Percentiles rank a stretch among this genome's conserved stretches.
Evolutionary conservation across 2,888 invertebrate genomes (phyloP).

Genomic region (Colostygia pectinataria): DNA sequence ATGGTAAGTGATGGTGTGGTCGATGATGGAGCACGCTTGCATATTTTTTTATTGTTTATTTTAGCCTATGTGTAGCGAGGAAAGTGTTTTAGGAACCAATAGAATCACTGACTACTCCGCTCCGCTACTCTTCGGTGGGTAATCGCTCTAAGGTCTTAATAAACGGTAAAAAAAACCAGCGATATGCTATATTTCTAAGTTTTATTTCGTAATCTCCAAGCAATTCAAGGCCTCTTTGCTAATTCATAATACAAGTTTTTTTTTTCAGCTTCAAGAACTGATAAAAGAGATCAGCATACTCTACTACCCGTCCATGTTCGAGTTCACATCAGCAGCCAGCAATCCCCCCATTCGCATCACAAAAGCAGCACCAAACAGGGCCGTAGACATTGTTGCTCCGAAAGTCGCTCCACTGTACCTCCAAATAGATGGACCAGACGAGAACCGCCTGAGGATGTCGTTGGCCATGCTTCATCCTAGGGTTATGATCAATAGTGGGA

Average conservation of each 20-base stretch:
- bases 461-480: constrained; percentile 60
- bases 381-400: constrained; percentile 55
- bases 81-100: no score
- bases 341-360: constrained; percentile 49
- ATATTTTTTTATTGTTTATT: no score
- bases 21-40: no score
- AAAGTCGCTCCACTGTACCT: constrained; percentile 64
- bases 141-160: no score
- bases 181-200: no score
- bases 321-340: constrained; percentile 58
- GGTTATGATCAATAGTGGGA: constrained; percentile 55
- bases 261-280: constrained; percentile 49
- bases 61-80: no score
- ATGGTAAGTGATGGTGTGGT: no score
- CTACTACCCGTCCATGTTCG: constrained; percentile 60
- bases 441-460: constrained; percentile 53
- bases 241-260: neutral
- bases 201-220: no score
- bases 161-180: no score
- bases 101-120: no score
- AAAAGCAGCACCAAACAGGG: constrained; percentile 42
- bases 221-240: no score
- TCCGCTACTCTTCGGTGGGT: no score
- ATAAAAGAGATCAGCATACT: constrained; percentile 42
- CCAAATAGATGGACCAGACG: constrained; percentile 65